Percentiles rank a stretch among this genome's conserved stretches.
Evolutionary conservation across 2,888 invertebrate species (phyloP).

Genomic region (Drosophila imparisetae): DNA sequence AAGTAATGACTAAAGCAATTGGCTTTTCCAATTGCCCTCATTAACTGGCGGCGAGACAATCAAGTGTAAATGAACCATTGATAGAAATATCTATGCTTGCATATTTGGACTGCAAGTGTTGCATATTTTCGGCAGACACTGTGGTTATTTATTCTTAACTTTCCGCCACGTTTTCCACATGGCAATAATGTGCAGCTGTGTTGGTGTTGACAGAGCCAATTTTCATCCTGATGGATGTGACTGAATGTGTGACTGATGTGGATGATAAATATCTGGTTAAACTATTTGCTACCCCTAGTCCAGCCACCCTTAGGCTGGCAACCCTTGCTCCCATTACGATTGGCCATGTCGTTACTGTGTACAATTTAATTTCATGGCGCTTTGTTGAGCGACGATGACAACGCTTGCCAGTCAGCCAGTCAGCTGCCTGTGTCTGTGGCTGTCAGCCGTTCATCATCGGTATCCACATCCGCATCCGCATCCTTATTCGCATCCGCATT

Average conservation of each 20-base stretch:
- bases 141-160: slow-evolving; percentile 18
- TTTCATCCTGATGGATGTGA: slow-evolving; percentile 52
- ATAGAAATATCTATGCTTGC: slow-evolving; percentile 3
- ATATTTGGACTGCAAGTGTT: neutral
- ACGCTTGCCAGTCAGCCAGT: slow-evolving; percentile 27
- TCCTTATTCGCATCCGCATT: slow-evolving; percentile 36
- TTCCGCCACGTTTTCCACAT: neutral
- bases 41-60: slow-evolving; percentile 15
- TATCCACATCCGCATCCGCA: slow-evolving; percentile 24
- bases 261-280: slow-evolving; percentile 77
- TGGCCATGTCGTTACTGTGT: slow-evolving; percentile 51
- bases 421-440: slow-evolving; percentile 45
- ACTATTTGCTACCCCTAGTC: slow-evolving; percentile 66
- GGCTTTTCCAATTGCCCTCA: slow-evolving; percentile 8
- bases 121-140: slow-evolving; percentile 32
- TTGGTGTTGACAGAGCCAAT: slow-evolving; percentile 74
- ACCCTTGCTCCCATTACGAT: slow-evolving; percentile 6
- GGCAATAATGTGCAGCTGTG: slow-evolving; percentile 18
- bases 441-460: slow-evolving; percentile 76
- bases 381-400: slow-evolving; percentile 58
- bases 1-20: slow-evolving; percentile 5
- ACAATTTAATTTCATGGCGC: slow-evolving; percentile 78
- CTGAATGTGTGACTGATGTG: slow-evolving; percentile 42
- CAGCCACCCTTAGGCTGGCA: neutral
- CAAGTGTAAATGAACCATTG: slow-evolving; percentile 2